These are phyloP conservation scores for Amazona ochrocephala DNA, from an alignment of 2,797 vertebrate genomes.

Conservation along the genomic window DNA sequence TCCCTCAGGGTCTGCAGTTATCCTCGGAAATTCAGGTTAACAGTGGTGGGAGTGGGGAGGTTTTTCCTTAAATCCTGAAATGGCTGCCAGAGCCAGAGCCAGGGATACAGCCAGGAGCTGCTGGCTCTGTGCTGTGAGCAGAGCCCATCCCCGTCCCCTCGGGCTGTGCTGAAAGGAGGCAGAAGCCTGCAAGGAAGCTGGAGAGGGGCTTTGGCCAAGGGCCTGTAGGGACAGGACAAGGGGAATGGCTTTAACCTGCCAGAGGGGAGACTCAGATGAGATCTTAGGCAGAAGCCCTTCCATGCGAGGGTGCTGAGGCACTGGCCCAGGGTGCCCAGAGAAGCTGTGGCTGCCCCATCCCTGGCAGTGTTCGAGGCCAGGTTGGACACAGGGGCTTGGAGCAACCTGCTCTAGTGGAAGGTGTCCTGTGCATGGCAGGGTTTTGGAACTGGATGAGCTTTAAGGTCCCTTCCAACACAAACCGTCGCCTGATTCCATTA, in stretches of 20 bases:
- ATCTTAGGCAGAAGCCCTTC: too few relatives aligned
- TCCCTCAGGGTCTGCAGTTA: neutral
- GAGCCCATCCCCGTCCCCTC: neutral
- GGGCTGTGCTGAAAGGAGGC: neutral
- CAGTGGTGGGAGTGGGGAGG: neutral
- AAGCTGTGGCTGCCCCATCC: too few relatives aligned
- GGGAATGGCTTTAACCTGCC: too few relatives aligned
- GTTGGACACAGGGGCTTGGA: neutral
- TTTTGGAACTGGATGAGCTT: neutral
- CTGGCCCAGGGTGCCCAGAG: too few relatives aligned
- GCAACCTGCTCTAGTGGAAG: neutral
- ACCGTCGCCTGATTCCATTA: neutral
- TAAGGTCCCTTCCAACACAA: neutral
- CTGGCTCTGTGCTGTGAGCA: neutral
- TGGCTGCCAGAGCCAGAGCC: neutral
- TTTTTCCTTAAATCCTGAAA: neutral
- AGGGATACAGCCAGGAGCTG: neutral
- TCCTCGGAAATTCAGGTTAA: accelerated
- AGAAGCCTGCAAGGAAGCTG: neutral
- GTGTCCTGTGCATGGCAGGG: too few relatives aligned
- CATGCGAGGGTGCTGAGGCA: too few relatives aligned
- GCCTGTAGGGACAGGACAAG: too few relatives aligned
- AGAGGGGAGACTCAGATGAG: too few relatives aligned
- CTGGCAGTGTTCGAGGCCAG: too few relatives aligned
- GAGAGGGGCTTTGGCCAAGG: too few relatives aligned